Evolutionary conservation across 2,797 vertebrate genomes (phyloP), one percentile per base, ranked within the genome.

Genomic region (Trachops cirrhosus): DNA sequence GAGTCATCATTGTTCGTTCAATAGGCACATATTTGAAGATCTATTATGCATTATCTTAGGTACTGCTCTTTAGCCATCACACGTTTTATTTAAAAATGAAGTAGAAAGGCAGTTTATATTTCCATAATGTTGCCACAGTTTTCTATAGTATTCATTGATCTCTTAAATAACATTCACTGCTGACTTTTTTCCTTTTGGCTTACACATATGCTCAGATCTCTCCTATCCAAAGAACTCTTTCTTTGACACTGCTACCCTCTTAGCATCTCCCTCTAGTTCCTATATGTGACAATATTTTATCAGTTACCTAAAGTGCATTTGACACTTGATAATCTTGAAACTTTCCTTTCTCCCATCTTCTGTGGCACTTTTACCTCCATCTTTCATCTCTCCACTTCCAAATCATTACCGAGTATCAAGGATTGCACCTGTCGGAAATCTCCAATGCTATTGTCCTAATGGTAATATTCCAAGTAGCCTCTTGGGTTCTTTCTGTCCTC

Each of bases 61-160:
- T n/a, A 89, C 46, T 73, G 54, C 48, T 77, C 26, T 84, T 84
- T 86, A 87, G 75, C 44, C 24, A 77, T 62, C 32, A 92, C 22
- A 92, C 9, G 79, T 70, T 91, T 79, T 79, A 83, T 79, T 95
- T 41, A 92, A 83, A 95, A 93, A 82, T 59, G 48, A 95, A 93
- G 74, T 78, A 11, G 75, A 86, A 62, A 82, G 6, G 48, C 41
- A 89, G 46, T 80, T 73, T 93, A 2, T 84, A 89, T 71, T 91
- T 93, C 41, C 86, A 10, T 89, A 91, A 92, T 26, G 41, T 15
- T 89, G 73, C 29, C 41, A 52, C n/a, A 71, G 62, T 94, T 91
- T 91, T 85, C 84, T 85, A 78, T 37, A 34, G 22, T 82, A 83
- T n/a, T 50, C 4, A 48, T 62, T 24, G 52, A 80, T 71, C 37